These are phyloP conservation scores for Epizoanthus scotinus DNA, from an alignment of 92 coral and sea anemone genomes.

Conservation along the genomic window DNA sequence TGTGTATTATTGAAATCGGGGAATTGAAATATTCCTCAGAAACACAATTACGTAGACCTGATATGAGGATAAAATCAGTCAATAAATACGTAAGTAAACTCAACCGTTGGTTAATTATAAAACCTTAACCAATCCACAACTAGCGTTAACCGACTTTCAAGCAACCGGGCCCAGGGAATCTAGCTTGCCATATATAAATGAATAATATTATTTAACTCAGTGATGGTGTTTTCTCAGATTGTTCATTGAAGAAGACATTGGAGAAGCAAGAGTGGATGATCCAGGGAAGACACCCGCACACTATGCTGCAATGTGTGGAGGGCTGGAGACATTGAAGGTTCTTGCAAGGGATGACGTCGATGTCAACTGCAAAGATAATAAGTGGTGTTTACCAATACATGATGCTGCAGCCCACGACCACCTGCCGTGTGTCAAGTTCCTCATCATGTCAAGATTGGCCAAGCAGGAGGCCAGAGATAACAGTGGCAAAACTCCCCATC, in stretches of 20 bases:
- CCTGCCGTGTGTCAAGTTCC: conserved; percentile 74
- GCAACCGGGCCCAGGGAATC: too few relatives aligned
- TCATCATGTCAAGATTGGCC: conserved; percentile 66
- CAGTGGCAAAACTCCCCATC: conserved; percentile 76
- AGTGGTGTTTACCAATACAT: conserved; percentile 82
- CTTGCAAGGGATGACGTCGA: conserved; percentile 84
- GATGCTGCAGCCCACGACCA: conserved; percentile 81
- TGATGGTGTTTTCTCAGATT: conserved; percentile 53
- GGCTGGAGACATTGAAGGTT: conserved; percentile 80
- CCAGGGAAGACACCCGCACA: conserved; percentile 89
- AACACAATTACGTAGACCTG: too few relatives aligned
- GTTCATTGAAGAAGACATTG: conserved; percentile 76
- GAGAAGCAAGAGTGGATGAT: conserved; percentile 64
- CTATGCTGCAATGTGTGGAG: conserved; percentile 78
- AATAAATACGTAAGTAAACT: too few relatives aligned
- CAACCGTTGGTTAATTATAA: too few relatives aligned
- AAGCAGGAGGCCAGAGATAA: conserved; percentile 76
- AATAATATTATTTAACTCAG: too few relatives aligned
- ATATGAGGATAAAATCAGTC: too few relatives aligned
- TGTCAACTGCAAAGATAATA: conserved; percentile 71
- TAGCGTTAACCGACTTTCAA: too few relatives aligned
- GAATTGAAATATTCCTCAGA: too few relatives aligned
- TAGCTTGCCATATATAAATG: too few relatives aligned
- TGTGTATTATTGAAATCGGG: too few relatives aligned
- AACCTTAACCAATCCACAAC: too few relatives aligned